Evolutionary conservation across 2,797 vertebrate species (phyloP), one percentile per base, ranked within the genome.

Genomic region (Helicolenus hilgendorfi): DNA sequence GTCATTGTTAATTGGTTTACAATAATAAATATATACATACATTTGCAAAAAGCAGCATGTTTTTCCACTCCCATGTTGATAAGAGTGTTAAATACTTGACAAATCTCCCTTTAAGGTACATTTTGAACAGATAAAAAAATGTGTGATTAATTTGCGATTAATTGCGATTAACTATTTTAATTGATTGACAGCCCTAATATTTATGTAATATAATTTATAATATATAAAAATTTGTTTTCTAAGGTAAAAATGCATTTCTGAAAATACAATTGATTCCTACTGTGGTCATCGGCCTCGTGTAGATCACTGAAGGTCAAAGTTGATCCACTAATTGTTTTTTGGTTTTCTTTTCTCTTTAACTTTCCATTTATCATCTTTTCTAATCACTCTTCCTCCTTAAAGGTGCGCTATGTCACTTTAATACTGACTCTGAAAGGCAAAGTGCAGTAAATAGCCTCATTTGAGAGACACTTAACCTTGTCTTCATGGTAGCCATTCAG

Each of bases 301-400:
- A 27, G 59, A 18, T 55, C 68, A 41, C 33, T 49, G 70, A 31
- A 38, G 80, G 58, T 83, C 71, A 60, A n/a, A 64, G 65, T 15
- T 26, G 65, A 79, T 53, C 11, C 18, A 13, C n/a, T 58, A 62
- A 45, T 1, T 20, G 7, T 53, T 49, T 58, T 58, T 24, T 58
- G 0, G 0, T 14, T 41, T 41, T 41, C 13, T 29, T 26, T 8
- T 53, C 8, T 53, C 0, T 53, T 9, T 20, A 2, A 53, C 45
- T n/a, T 53, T 53, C 45, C 45, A 53, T 53, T n/a, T n/a, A 53
- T 20, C 45, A 53, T n/a, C 58, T 60, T 60, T 60, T 33, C n/a
- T 33, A 63, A 33, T 31, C 29, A 11, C 60, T 31, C 27, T n/a
- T 63, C 29, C 29, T 31, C 18, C 29, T 63, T n/a, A 10, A 18